These are phyloP conservation scores for Drosophila kambysellisi DNA, from an alignment of 2,888 invertebrate species.

Conservation along the genomic window DNA sequence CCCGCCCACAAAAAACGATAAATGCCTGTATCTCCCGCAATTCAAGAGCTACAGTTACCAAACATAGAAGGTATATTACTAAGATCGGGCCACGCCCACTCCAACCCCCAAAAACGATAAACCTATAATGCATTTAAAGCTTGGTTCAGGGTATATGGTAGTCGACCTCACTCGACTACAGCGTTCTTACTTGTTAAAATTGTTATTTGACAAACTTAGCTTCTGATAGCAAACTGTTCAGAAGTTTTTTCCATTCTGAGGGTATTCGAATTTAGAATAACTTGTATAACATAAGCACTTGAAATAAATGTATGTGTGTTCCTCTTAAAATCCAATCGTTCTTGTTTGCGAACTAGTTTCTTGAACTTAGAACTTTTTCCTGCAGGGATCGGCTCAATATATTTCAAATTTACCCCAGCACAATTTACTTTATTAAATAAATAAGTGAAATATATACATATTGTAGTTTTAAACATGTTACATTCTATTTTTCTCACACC, in stretches of 20 bases:
- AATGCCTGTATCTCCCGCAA: no score
- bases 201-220: neutral
- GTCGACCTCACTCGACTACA: no score
- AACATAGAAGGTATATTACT: no score
- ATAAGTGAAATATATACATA: neutral
- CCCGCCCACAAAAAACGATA: no score
- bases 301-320: neutral
- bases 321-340: neutral
- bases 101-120: no score
- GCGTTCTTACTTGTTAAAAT: no score
- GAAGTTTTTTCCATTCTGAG: neutral
- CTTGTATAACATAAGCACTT: neutral
- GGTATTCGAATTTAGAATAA: neutral
- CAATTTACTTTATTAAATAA: neutral
- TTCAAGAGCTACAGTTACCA: no score
- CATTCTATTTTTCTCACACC: neutral
- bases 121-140: no score
- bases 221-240: neutral
- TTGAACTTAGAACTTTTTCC: neutral
- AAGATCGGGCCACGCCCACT: no score
- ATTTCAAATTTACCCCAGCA: neutral
- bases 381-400: neutral
- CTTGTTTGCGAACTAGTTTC: neutral
- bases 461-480: neutral
- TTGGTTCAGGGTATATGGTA: no score